Evolutionary conservation across 2,797 vertebrate species (phyloP).

Genomic region (Meda fulgida): DNA sequence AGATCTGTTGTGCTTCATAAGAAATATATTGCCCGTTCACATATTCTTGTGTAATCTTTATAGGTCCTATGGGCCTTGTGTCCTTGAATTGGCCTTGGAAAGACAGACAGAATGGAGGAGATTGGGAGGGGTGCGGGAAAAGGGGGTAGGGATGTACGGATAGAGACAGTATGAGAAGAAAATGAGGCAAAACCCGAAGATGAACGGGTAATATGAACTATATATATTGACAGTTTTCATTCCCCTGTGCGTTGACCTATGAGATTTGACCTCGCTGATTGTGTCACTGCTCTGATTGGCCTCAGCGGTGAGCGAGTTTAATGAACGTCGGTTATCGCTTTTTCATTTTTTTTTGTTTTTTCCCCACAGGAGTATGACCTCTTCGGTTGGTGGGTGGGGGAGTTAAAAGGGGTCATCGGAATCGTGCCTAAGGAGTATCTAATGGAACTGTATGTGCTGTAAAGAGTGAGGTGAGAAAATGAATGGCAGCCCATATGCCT

Average conservation of each 20-base stretch:
- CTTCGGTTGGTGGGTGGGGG: constrained; percentile 98
- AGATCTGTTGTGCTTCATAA: constrained; percentile 33
- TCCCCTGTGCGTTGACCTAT: constrained; percentile 36
- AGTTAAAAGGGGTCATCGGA: constrained; percentile 93
- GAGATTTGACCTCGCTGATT: constrained; percentile 35
- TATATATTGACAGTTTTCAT: constrained; percentile 33
- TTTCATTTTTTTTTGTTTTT: constrained; percentile 62
- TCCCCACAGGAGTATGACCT: constrained; percentile 89
- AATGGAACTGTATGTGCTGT: constrained; percentile 91
- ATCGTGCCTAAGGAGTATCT: constrained; percentile 96
- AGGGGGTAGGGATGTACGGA: not conserved
- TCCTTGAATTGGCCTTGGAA: constrained; percentile 50
- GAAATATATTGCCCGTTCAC: constrained; percentile 16
- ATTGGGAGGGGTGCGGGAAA: not conserved
- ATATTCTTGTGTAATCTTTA: constrained; percentile 43
- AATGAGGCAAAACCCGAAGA: constrained; percentile 17
- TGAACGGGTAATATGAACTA: constrained; percentile 21
- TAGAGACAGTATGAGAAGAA: constrained; percentile 20
- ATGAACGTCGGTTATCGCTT: not conserved
- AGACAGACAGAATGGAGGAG: constrained; percentile 6
- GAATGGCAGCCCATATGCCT: not conserved
- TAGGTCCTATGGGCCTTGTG: constrained; percentile 24
- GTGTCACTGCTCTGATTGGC: constrained; percentile 33
- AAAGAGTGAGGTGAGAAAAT: constrained; percentile 82
- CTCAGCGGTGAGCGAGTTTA: constrained; percentile 16